Conservation (phyloP, 2,113 vertebrate genomes). For the Petroica traversi region DNA sequence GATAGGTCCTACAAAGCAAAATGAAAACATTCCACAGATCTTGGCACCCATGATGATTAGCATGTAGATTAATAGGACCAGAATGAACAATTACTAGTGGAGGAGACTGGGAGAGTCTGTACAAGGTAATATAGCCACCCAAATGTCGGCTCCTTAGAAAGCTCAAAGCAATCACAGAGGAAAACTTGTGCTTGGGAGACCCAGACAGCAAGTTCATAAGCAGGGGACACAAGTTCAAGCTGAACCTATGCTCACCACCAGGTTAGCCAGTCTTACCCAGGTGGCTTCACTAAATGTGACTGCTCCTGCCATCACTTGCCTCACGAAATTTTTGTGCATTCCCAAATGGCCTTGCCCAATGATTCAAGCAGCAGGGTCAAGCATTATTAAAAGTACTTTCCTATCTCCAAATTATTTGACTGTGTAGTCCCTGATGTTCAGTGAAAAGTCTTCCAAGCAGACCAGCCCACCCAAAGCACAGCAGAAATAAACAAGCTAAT, state of each 20-base stretch:
- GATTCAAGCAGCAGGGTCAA: neutral
- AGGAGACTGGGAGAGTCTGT: neutral
- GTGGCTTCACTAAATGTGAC: neutral
- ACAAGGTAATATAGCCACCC: neutral
- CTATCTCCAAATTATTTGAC: neutral
- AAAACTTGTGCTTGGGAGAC: neutral
- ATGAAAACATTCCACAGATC: neutral
- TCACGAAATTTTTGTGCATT: neutral
- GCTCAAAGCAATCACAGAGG: neutral
- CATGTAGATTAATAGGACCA: neutral
- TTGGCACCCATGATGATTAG: neutral
- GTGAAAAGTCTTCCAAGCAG: constrained; percentile 32
- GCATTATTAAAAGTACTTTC: constrained; percentile 12
- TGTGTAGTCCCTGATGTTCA: constrained; percentile 24
- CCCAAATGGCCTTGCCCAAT: neutral
- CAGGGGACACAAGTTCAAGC: neutral
- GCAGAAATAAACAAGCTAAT: constrained; percentile 40
- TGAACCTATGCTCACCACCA: neutral
- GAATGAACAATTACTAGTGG: neutral
- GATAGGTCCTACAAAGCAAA: neutral
- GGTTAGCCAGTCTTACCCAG: neutral
- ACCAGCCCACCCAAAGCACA: constrained; percentile 1
- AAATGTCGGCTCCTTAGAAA: neutral
- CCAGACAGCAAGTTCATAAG: neutral
- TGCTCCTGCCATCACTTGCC: neutral